A percentile compares a stretch with the other conserved stretches of the same genome.
Evolutionary conservation across 2,888 invertebrate genomes (phyloP).

Genomic region (Anthophora plumipes): DNA sequence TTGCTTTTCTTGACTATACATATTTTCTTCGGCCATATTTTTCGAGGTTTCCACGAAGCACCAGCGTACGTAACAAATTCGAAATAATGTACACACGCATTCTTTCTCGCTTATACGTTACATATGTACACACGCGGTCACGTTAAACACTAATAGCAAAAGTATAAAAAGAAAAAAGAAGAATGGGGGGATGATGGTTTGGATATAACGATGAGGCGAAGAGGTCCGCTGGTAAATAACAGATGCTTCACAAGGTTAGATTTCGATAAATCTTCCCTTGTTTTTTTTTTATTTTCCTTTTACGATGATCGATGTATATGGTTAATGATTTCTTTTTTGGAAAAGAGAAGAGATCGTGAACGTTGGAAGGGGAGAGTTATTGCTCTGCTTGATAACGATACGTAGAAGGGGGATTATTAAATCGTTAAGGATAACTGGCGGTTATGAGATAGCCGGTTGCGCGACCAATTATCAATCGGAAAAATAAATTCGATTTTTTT

Average conservation of each 20-base stretch:
- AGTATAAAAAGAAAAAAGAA: slow-evolving; percentile 53
- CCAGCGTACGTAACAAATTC: slow-evolving; percentile 18
- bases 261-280: slow-evolving; percentile 10
- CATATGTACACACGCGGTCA: slow-evolving; percentile 56
- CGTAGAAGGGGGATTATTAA: slow-evolving; percentile 37
- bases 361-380: slow-evolving; percentile 29
- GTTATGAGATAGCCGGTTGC: slow-evolving; percentile 83
- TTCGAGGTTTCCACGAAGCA: slow-evolving; percentile 20
- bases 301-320: not conserved
- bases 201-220: not conserved
- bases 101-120: slow-evolving; percentile 35
- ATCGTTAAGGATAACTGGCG: slow-evolving; percentile 74
- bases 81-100: slow-evolving; percentile 22
- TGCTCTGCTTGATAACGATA: slow-evolving; percentile 49
- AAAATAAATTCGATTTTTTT: slow-evolving; percentile 52
- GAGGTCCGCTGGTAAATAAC: no score
- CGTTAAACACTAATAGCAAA: slow-evolving; percentile 61
- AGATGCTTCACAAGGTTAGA: slow-evolving; percentile 5
- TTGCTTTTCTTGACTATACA: not conserved
- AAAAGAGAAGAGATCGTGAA: slow-evolving; percentile 11
- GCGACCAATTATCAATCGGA: slow-evolving; percentile 76
- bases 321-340: not conserved
- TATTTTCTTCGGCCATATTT: not conserved
- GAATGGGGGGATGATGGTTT: slow-evolving; percentile 9
- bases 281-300: no score